Evolutionary conservation across 2,888 invertebrate genomes (phyloP), one percentile per base, ranked within the genome.

Genomic region (Synanthedon myopaeformis): DNA sequence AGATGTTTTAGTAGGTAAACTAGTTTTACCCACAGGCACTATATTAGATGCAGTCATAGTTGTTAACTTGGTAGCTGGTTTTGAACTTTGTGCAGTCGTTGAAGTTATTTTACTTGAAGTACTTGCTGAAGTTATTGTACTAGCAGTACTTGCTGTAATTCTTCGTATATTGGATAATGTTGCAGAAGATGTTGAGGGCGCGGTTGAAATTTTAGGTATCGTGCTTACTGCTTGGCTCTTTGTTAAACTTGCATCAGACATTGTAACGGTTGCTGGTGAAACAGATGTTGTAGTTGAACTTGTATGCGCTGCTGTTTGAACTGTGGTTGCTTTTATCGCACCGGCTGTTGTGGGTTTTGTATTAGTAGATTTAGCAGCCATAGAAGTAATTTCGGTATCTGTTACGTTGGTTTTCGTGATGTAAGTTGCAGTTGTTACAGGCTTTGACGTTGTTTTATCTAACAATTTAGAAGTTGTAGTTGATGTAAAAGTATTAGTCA

Each of bases 121-220:
- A 19, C 5, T 23, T 23, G 35, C 19, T 45, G 17, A 12, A 3
- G 19, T 35, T 28, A 17, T 19, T 45, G 23, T 23, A 45, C 50
- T 59, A 28, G 56, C 53, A 35, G 52, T 56, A 49, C 49, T 52
- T 19, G 58, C 45, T 17, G 53, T 53, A 42, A 54, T 45, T 45
- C 13, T 45, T 45, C 14, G 13, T 45, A 13, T 45, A 45, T 45
- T 45, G 4, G 45, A 14, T 13, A 14, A 8, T 42, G 58, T 59
- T 35, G 52, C 52, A 41, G 59, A 45, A 53, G 59, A 52, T 45
- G 53, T 57, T 42, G 53, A 52, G 23, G 51, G 49, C 50, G 55
- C 50, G 54, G 54, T 52, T 14, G 53, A 45, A 45, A 45, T 45
- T 13, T n/a, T 13, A 45, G 45, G 14, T 45, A 2, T 45, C 3